These are phyloP conservation scores for Galerucella calmariensis DNA, from an alignment of 2,888 invertebrate genomes.

Conservation along the genomic window DNA sequence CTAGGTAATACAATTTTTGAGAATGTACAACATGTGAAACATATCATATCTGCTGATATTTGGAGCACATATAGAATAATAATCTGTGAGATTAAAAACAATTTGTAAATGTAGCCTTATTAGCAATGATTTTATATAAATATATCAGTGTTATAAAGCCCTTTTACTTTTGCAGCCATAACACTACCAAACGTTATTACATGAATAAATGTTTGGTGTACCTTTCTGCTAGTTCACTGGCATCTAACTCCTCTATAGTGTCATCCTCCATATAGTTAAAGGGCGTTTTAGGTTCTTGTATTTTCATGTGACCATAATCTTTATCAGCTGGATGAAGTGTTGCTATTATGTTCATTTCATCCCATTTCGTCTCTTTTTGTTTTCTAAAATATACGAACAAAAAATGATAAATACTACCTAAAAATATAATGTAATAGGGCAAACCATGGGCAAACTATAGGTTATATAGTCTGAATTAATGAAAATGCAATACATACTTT, in stretches of 20 bases:
- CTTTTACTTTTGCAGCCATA: neutral
- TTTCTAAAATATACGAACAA: conserved; percentile 51
- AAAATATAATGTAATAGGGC: conserved; percentile 3
- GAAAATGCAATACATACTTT: conserved; percentile 46
- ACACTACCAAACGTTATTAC: conserved; percentile 5
- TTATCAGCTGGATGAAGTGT: conserved; percentile 98
- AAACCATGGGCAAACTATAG: neutral
- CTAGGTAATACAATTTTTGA: too few relatives aligned
- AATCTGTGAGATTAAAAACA: too few relatives aligned
- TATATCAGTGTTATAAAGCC: too few relatives aligned
- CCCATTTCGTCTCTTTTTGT: conserved; percentile 83
- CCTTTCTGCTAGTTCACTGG: conserved; percentile 83
- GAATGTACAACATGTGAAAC: too few relatives aligned
- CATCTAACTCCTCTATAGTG: conserved; percentile 73
- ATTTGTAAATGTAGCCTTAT: too few relatives aligned
- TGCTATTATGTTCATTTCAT: conserved; percentile 98
- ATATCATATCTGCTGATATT: too few relatives aligned
- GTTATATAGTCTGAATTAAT: neutral
- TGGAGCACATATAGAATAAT: too few relatives aligned
- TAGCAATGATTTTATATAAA: too few relatives aligned
- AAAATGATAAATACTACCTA: conserved; percentile 15
- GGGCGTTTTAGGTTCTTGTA: conserved; percentile 98
- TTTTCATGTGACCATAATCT: conserved; percentile 99
- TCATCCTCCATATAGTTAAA: conserved; percentile 73
- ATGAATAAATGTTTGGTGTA: conserved; percentile 56